These are phyloP conservation scores for Lagocephalus sceleratus DNA, from an alignment of 2,797 vertebrate genomes.

Conservation along the genomic window DNA sequence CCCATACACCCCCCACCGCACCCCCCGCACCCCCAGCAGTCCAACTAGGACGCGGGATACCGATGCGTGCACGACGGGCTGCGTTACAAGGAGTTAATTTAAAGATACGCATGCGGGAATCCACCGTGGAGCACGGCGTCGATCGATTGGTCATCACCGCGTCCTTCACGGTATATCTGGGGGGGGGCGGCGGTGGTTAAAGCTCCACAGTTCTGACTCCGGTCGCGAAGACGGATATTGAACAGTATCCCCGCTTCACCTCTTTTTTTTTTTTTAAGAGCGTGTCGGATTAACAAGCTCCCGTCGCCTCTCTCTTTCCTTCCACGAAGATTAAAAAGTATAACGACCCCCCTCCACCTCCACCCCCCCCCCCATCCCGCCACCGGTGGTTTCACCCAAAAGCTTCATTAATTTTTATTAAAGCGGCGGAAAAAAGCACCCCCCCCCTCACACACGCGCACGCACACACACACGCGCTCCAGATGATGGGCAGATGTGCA, in stretches of 20 bases:
- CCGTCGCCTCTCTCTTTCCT: not conserved
- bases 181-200: constrained; percentile 5
- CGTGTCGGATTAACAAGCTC: constrained; percentile 10
- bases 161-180: constrained; percentile 47
- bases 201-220: constrained; percentile 14
- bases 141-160: constrained; percentile 64
- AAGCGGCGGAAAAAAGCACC: constrained; percentile 2
- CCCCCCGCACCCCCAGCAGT: no score
- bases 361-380: constrained; percentile 5
- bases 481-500: constrained; percentile 48
- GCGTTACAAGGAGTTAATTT: constrained; percentile 27
- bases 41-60: constrained; percentile 52
- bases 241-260: constrained; percentile 9
- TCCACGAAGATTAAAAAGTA: constrained; percentile 28
- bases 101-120: constrained; percentile 10
- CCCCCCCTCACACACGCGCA: no score
- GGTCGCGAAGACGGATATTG: constrained; percentile 10
- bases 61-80: constrained; percentile 49
- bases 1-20: no score
- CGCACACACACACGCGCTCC: no score
- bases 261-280: no score
- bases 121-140: constrained; percentile 37
- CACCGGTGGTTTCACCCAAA: constrained; percentile 46
- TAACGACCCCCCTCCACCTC: constrained; percentile 28
- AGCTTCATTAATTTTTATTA: constrained; percentile 45